Evolutionary conservation across 2,797 vertebrate species (phyloP).

Genomic region (Austrolebias charrua): DNA sequence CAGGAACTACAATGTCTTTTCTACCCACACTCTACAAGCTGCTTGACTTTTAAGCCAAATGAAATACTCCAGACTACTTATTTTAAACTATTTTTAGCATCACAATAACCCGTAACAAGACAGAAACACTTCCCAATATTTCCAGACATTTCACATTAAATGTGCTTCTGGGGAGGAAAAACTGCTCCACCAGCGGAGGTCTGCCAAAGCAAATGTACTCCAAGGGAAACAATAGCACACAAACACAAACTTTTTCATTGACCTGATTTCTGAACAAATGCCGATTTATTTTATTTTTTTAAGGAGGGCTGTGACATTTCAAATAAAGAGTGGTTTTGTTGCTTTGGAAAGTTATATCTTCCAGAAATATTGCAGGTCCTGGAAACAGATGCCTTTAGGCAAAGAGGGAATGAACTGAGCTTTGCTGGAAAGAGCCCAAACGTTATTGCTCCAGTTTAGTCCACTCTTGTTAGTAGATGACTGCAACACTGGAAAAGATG

Average conservation of each 20-base stretch:
- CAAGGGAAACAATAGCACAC: slow-evolving; percentile 77
- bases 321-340: slow-evolving; percentile 75
- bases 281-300: slow-evolving; percentile 16
- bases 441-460: slow-evolving; percentile 44
- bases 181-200: slow-evolving; percentile 56
- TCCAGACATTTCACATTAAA: slow-evolving; percentile 75
- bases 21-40: slow-evolving; percentile 14
- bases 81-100: slow-evolving; percentile 75
- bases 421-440: slow-evolving; percentile 53
- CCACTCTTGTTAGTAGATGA: slow-evolving; percentile 43
- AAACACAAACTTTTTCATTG: slow-evolving; percentile 56
- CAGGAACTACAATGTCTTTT: slow-evolving; percentile 32
- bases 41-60: slow-evolving; percentile 25
- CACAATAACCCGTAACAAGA: slow-evolving; percentile 70
- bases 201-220: slow-evolving; percentile 70
- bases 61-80: slow-evolving; percentile 53
- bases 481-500: slow-evolving; percentile 19
- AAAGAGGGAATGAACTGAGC: slow-evolving; percentile 48
- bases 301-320: slow-evolving; percentile 69
- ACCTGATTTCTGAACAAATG: slow-evolving; percentile 56
- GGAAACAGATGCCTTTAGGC: slow-evolving; percentile 63
- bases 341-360: slow-evolving; percentile 76
- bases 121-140: slow-evolving; percentile 58
- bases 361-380: slow-evolving; percentile 65
- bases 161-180: slow-evolving; percentile 61